Percentiles rank a stretch among this genome's conserved stretches.
Evolutionary conservation across 2,888 invertebrate species (phyloP).

Genomic region (Troglohyphantes excavatus): DNA sequence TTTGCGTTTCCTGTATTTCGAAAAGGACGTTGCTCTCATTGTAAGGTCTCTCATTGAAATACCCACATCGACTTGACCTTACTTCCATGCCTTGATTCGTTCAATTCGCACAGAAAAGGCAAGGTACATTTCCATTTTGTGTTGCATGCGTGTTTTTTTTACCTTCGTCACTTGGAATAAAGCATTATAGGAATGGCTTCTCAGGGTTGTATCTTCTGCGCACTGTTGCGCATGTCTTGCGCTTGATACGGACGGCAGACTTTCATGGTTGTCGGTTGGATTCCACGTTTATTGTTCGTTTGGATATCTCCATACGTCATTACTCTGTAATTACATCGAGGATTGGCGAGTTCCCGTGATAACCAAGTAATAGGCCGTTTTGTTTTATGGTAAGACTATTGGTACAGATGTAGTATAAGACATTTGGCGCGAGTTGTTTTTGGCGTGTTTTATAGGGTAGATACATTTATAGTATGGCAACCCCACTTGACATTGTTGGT

Average conservation of each 20-base stretch:
- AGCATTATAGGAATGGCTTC: background rate
- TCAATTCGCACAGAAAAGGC: background rate
- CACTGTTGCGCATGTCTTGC: background rate
- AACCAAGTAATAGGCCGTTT: background rate
- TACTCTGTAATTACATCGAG: background rate
- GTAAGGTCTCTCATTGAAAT: background rate
- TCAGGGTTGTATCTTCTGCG: background rate
- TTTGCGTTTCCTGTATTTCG: background rate
- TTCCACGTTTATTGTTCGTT: background rate
- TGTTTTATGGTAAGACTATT: background rate
- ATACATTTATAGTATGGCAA: no score
- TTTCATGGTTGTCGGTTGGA: background rate
- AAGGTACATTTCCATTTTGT: background rate
- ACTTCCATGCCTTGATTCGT: background rate
- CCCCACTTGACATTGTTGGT: no score
- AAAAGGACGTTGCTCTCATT: constrained; percentile 17
- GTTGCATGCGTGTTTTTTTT: background rate
- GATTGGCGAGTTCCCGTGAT: background rate
- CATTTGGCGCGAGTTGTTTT: no score
- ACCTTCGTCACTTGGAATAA: background rate
- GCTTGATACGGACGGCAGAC: background rate
- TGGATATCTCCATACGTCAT: background rate
- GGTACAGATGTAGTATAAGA: no score
- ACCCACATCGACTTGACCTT: background rate
- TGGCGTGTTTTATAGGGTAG: no score